Evolutionary conservation across 2,888 invertebrate genomes (phyloP).

Genomic region (Lymantria dispar): DNA sequence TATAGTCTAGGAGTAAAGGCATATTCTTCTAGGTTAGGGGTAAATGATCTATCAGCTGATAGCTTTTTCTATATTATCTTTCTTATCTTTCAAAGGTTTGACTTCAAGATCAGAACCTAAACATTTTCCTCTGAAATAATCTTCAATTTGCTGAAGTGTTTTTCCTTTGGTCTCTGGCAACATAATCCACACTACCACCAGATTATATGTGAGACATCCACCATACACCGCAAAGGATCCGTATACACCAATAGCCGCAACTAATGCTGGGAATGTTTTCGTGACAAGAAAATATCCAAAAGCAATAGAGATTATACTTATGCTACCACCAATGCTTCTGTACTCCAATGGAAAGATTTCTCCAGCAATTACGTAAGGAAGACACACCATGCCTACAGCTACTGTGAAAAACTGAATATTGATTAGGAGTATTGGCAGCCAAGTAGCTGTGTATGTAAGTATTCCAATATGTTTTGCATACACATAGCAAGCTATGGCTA

Average conservation of each 20-base stretch:
- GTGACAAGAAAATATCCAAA: slow-evolving; percentile 81
- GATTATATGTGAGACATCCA: slow-evolving; percentile 64
- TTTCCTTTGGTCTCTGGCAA: slow-evolving; percentile 86
- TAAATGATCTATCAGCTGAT: too few species aligned
- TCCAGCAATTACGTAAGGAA: slow-evolving; percentile 86
- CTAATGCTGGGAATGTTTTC: slow-evolving; percentile 80
- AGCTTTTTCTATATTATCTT: slow-evolving; percentile 12
- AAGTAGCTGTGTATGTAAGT: slow-evolving; percentile 45
- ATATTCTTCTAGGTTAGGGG: too few species aligned
- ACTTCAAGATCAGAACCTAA: slow-evolving; percentile 25
- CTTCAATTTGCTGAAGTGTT: slow-evolving; percentile 85
- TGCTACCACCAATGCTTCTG: slow-evolving; percentile 82
- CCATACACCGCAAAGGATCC: slow-evolving; percentile 80
- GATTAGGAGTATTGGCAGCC: slow-evolving; percentile 65
- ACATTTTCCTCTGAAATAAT: slow-evolving; percentile 57
- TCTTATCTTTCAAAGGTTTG: slow-evolving; percentile 20
- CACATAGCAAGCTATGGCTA: slow-evolving; percentile 66
- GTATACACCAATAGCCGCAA: slow-evolving; percentile 66
- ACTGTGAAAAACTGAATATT: slow-evolving; percentile 76
- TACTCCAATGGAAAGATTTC: slow-evolving; percentile 84
- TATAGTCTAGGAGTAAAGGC: too few species aligned
- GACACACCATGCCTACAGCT: slow-evolving; percentile 79
- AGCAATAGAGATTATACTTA: slow-evolving; percentile 78
- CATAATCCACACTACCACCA: slow-evolving; percentile 72
- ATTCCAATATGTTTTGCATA: slow-evolving; percentile 38